Conservation (phyloP, 2,888 invertebrate species). For the Leptogaster cylindrica region DNA sequence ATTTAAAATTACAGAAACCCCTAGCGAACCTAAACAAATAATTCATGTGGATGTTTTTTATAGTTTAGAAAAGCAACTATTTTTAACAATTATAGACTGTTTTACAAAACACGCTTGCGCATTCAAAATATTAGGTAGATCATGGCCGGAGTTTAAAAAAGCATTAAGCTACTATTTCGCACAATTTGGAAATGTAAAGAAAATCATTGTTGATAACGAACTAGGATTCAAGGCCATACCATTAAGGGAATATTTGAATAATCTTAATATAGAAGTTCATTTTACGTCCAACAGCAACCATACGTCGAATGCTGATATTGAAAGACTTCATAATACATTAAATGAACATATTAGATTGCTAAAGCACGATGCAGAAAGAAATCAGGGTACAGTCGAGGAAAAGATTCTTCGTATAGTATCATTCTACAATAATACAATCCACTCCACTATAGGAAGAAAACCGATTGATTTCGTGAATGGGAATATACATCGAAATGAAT, state of each 20-base stretch:
- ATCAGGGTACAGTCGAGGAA: slow-evolving; percentile 9
- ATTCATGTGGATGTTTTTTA: slow-evolving; percentile 42
- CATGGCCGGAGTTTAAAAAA: slow-evolving; percentile 35
- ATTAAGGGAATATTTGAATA: neutral
- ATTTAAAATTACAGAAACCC: slow-evolving; percentile 26
- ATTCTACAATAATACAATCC: slow-evolving; percentile 20
- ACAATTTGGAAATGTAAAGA: neutral
- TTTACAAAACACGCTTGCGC: slow-evolving; percentile 38
- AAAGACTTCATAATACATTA: neutral
- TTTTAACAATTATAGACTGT: slow-evolving; percentile 41
- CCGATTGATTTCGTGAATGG: slow-evolving; percentile 32
- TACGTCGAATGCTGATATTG: slow-evolving; percentile 7
- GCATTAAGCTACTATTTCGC: neutral
- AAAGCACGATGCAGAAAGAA: slow-evolving; percentile 1
- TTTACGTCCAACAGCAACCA: slow-evolving; percentile 8
- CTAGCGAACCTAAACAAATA: slow-evolving; percentile 6
- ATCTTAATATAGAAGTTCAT: neutral
- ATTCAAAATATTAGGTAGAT: slow-evolving; percentile 20
- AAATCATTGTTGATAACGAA: neutral
- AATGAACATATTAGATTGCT: slow-evolving; percentile 9
- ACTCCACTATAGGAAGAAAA: slow-evolving; percentile 25
- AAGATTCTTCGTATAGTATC: neutral
- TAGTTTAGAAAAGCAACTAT: slow-evolving; percentile 17
- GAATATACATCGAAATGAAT: neutral
- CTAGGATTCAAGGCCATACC: neutral